These are phyloP conservation scores for Diaphora mendica DNA, from an alignment of 2,888 invertebrate species.

Conservation along the genomic window DNA sequence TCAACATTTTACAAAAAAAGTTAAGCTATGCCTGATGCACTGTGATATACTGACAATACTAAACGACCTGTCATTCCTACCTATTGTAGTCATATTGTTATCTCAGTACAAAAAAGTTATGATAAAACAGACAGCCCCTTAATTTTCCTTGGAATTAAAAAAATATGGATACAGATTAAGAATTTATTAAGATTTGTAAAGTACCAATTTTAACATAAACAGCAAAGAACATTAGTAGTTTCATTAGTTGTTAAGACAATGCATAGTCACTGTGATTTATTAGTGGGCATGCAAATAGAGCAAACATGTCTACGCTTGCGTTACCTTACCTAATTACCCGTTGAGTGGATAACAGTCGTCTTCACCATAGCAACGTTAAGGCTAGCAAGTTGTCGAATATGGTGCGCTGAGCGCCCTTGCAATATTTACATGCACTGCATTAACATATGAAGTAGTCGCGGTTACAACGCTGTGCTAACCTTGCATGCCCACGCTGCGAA, in stretches of 20 bases:
- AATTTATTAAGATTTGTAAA: too few relatives aligned
- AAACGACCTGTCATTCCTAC: too few relatives aligned
- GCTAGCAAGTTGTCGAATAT: not conserved
- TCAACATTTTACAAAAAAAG: too few relatives aligned
- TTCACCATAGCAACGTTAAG: not conserved
- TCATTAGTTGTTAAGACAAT: not conserved
- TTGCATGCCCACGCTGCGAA: constrained; percentile 10
- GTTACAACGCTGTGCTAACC: not conserved
- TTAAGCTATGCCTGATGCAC: too few relatives aligned
- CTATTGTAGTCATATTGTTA: too few relatives aligned
- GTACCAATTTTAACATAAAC: too few relatives aligned
- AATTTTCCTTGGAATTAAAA: too few relatives aligned
- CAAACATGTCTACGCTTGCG: not conserved
- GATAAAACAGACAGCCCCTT: too few relatives aligned
- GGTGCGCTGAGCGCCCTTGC: not conserved
- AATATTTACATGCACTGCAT: not conserved
- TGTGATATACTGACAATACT: too few relatives aligned
- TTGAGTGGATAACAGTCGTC: not conserved
- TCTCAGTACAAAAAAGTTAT: too few relatives aligned
- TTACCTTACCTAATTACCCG: not conserved
- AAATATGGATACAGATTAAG: too few relatives aligned
- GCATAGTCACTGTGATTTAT: not conserved
- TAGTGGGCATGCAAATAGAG: not conserved
- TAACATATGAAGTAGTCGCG: not conserved
- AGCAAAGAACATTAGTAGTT: not conserved